phyloP scores from a whole-genome alignment of 2,113 vertebrate species.

The Vanacampus margaritifer region DNA sequence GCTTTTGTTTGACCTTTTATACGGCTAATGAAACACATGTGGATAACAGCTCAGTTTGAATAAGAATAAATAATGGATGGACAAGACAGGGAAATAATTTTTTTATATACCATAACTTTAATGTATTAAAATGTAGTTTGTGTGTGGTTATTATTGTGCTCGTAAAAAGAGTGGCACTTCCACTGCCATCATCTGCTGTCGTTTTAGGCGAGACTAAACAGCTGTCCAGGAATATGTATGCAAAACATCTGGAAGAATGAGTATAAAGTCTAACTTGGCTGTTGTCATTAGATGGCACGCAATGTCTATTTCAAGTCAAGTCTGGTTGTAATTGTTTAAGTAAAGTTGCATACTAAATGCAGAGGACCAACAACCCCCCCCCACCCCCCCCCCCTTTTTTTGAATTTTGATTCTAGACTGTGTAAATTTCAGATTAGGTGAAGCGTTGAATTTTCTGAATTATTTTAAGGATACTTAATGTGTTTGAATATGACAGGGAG shows the following conservation, averaged over 20 bases:
- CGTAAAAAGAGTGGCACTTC: not conserved
- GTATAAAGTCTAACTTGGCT: not conserved
- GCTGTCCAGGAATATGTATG: constrained; percentile 1
- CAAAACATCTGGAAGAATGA: not conserved
- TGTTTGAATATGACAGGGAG: too few species aligned
- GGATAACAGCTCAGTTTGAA: constrained; percentile 18
- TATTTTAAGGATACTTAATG: too few species aligned
- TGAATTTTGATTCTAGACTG: not conserved
- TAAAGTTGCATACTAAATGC: not conserved
- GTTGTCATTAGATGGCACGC: not conserved
- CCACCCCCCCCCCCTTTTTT: not conserved
- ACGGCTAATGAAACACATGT: not conserved
- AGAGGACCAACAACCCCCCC: too few species aligned
- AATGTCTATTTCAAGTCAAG: not conserved
- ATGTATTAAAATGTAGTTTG: not conserved
- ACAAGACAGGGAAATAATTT: not conserved
- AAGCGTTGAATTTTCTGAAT: too few species aligned
- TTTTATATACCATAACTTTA: not conserved
- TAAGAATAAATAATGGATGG: constrained; percentile 1
- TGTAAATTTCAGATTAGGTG: too few species aligned
- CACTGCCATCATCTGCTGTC: not conserved
- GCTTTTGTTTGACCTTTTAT: not conserved
- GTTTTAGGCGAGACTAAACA: constrained; percentile 7
- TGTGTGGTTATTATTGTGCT: not conserved
- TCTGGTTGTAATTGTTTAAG: not conserved